Evolutionary conservation across 37 sponge, comb jelly and placozoan genomes (phyloP).

Genomic region (Chondrosia reniformis): DNA sequence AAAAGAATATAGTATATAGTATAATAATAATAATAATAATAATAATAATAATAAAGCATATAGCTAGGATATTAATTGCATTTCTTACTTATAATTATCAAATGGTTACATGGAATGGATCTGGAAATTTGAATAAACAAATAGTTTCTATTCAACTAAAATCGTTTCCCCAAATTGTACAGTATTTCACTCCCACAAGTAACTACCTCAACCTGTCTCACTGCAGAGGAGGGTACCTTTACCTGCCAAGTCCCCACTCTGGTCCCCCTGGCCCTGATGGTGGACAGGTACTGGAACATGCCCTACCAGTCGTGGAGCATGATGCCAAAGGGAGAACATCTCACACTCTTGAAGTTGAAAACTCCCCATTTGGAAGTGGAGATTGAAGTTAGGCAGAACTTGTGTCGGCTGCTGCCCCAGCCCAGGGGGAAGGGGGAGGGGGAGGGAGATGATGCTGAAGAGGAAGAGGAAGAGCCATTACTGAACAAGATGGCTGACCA

Average conservation of each 20-base stretch:
- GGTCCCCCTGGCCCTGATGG: background rate
- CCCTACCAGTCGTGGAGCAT: slow-evolving; percentile 82
- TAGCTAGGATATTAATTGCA: no score
- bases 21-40: no score
- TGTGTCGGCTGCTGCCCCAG: slow-evolving; percentile 11
- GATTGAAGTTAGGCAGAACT: slow-evolving; percentile 45
- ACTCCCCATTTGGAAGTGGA: slow-evolving; percentile 45
- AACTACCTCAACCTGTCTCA: no score
- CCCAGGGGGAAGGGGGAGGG: background rate
- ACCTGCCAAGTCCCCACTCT: background rate
- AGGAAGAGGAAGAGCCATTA: slow-evolving; percentile 20
- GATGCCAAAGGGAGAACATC: slow-evolving; percentile 41
- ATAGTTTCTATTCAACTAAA: no score
- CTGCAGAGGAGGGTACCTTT: background rate
- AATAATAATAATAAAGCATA: no score
- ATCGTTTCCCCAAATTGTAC: no score
- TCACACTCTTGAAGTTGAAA: slow-evolving; percentile 50
- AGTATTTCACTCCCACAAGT: no score
- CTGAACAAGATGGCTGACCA: slow-evolving; percentile 27
- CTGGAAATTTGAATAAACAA: no score
- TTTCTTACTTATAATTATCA: no score
- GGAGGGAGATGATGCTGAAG: slow-evolving; percentile 20
- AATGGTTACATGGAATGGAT: no score
- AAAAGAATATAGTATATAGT: no score
- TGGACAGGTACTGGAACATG: slow-evolving; percentile 71